A percentile compares a stretch with the other conserved stretches of the same genome.
These are phyloP conservation scores for Oxyruncus cristatus DNA, from an alignment of 2,113 vertebrate species.

Conservation along the genomic window DNA sequence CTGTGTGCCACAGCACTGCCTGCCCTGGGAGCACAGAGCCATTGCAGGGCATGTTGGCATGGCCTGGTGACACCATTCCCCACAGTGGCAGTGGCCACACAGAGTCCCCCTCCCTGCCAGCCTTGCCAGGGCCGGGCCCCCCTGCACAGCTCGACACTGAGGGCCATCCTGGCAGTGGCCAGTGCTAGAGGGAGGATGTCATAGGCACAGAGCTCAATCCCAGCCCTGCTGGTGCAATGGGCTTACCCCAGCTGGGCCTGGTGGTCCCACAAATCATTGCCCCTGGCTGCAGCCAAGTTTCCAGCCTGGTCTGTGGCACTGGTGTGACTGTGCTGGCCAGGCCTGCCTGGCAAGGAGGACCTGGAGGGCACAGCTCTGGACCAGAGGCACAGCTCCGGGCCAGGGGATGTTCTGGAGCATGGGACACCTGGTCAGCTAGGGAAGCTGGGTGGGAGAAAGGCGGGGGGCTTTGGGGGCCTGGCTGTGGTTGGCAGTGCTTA, in stretches of 20 bases:
- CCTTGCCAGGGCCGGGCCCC: neutral
- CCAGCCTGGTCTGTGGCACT: neutral
- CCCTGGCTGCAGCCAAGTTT: neutral
- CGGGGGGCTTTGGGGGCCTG: neutral
- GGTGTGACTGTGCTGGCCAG: neutral
- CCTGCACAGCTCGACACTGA: rapidly evolving
- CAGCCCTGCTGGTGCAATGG: rapidly evolving
- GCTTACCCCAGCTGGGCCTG: rapidly evolving
- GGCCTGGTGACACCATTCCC: rapidly evolving
- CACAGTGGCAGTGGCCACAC: neutral
- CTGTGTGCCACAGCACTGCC: neutral
- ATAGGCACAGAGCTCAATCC: neutral
- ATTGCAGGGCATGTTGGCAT: rapidly evolving
- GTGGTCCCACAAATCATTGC: neutral
- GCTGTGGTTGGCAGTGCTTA: neutral
- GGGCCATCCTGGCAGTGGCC: rapidly evolving
- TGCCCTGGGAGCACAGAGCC: neutral
- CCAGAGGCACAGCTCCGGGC: neutral
- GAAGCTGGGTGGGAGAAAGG: neutral
- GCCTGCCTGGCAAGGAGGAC: neutral
- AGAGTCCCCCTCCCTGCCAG: neutral
- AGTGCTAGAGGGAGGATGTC: rapidly evolving
- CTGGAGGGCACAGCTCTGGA: neutral
- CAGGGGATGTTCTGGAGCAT: neutral
- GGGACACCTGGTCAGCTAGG: neutral